phyloP scores from a whole-genome alignment of 2,113 vertebrate species.

The Vidua macroura region DNA sequence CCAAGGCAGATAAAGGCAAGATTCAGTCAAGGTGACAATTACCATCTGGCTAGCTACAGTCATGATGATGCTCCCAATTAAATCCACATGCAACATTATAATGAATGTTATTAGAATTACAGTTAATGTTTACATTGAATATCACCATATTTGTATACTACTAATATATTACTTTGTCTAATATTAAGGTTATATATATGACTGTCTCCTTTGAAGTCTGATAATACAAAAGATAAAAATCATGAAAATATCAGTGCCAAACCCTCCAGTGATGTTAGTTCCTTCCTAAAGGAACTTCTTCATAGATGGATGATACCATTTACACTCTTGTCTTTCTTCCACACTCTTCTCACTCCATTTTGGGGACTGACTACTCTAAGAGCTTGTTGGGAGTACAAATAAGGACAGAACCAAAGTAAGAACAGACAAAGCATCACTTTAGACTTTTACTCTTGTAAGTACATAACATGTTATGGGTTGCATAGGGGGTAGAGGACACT shows the following conservation, averaged over 20 bases:
- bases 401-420: not conserved
- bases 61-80: not conserved
- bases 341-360: not conserved
- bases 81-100: not conserved
- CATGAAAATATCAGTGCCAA: not conserved
- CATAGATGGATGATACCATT: not conserved
- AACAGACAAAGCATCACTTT: not conserved
- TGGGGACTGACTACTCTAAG: not conserved
- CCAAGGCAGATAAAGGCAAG: slow-evolving; percentile 2
- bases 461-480: not conserved
- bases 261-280: not conserved
- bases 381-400: not conserved
- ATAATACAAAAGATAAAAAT: not conserved
- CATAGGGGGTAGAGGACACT: not conserved
- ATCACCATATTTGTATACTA: not conserved
- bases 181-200: not conserved
- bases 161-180: not conserved
- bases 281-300: not conserved
- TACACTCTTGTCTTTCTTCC: not conserved
- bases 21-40: slow-evolving; percentile 67
- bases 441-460: not conserved
- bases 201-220: not conserved
- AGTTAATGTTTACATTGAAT: not conserved
- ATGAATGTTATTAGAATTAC: not conserved
- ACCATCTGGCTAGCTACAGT: not conserved